phyloP scores from a whole-genome alignment of 2,113 vertebrate genomes.

The Asarcornis scutulata region DNA sequence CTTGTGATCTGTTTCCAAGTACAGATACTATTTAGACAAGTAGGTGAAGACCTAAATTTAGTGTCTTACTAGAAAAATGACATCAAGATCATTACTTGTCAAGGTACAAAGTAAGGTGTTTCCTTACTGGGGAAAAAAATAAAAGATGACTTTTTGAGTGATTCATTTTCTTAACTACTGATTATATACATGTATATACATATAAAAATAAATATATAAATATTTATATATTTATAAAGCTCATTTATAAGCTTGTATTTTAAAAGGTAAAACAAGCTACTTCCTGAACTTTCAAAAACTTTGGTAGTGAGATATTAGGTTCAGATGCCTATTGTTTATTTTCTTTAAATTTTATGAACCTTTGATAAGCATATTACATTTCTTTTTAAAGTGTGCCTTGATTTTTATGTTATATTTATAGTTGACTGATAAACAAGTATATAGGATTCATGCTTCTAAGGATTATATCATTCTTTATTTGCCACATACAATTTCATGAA shows the following conservation, averaged over 20 bases:
- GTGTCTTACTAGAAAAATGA: neutral
- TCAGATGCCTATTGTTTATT: neutral
- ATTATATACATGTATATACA: neutral
- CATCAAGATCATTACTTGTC: accelerated
- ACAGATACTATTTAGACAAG: neutral
- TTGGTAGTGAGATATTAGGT: neutral
- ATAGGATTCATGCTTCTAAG: neutral
- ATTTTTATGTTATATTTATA: neutral
- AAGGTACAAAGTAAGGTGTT: neutral
- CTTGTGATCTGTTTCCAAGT: neutral
- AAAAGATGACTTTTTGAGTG: neutral
- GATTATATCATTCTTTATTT: neutral
- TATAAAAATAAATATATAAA: too few species aligned
- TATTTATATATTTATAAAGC: neutral
- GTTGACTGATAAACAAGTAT: neutral
- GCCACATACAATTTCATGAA: neutral
- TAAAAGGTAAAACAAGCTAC: neutral
- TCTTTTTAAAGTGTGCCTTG: neutral
- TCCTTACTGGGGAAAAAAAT: neutral
- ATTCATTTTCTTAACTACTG: neutral
- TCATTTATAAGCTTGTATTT: neutral
- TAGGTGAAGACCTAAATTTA: neutral
- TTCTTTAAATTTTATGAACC: neutral
- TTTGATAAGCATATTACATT: neutral
- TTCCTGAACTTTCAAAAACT: neutral